Evolutionary conservation across 2,113 vertebrate genomes (phyloP).

Genomic region (Dicerorhinus sumatrensis): DNA sequence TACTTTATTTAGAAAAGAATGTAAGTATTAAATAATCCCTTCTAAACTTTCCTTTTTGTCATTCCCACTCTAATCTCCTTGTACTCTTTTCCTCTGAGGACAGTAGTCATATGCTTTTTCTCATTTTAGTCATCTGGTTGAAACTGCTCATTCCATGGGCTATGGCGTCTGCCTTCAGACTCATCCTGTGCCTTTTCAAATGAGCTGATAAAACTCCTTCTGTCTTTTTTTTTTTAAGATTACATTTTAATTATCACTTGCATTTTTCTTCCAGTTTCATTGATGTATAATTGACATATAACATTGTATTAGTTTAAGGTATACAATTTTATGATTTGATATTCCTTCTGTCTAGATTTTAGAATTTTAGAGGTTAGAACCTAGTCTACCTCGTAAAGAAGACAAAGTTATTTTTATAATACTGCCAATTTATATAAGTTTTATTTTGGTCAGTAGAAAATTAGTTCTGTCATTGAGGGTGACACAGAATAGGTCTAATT

Average conservation of each 20-base stretch:
- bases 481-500: background rate
- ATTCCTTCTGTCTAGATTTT: background rate
- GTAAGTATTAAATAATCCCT: background rate
- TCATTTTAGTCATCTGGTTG: background rate
- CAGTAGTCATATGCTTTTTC: background rate
- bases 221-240: background rate
- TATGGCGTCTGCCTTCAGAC: background rate
- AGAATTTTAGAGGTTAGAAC: background rate
- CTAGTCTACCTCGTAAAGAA: background rate
- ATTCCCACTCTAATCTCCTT: background rate
- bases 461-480: background rate
- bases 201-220: background rate
- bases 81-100: background rate
- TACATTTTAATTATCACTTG: constrained; percentile 9
- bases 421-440: background rate
- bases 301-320: background rate
- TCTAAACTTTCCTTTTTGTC: background rate
- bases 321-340: background rate
- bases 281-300: background rate
- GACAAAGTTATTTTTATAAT: background rate
- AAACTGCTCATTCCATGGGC: background rate
- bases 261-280: background rate
- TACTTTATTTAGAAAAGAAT: background rate
- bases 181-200: constrained; percentile 18
- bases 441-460: background rate